Percentiles rank a stretch among this genome's conserved stretches.
Evolutionary conservation across 1,140 invertebrate species (phyloP).

Genomic region (Atta colombica): DNA sequence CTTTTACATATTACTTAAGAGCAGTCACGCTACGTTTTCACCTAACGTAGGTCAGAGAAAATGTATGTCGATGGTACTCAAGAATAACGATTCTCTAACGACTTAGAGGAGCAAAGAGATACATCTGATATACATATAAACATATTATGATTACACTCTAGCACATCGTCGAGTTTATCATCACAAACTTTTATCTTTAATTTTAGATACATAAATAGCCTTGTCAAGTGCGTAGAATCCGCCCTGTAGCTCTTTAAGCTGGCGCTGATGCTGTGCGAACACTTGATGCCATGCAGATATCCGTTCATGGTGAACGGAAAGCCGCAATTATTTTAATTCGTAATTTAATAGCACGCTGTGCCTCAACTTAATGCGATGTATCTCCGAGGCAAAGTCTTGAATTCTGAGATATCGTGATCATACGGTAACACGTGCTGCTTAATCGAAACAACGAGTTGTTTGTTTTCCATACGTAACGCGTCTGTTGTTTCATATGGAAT

Average conservation of each 20-base stretch:
- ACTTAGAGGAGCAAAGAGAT: neutral
- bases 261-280: neutral
- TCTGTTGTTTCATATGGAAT: conserved; percentile 61
- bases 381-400: conserved; percentile 48
- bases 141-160: neutral
- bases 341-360: conserved; percentile 49
- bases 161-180: conserved; percentile 19
- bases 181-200: conserved; percentile 18
- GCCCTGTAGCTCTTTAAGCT: conserved; percentile 32
- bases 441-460: conserved; percentile 55
- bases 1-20: neutral
- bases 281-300: conserved; percentile 34
- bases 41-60: neutral
- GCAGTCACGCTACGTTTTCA: neutral
- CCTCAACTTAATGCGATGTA: conserved; percentile 43
- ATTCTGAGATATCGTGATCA: conserved; percentile 45
- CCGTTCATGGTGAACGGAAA: conserved; percentile 42
- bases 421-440: conserved; percentile 51
- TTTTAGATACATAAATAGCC: conserved; percentile 17
- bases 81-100: neutral
- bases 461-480: conserved; percentile 51
- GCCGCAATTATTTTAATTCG: conserved; percentile 59
- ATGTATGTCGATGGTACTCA: neutral
- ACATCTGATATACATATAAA: neutral
- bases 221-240: conserved; percentile 39